phyloP scores from a whole-genome alignment of 2,888 invertebrate genomes.

The Petrolisthes cinctipes region DNA sequence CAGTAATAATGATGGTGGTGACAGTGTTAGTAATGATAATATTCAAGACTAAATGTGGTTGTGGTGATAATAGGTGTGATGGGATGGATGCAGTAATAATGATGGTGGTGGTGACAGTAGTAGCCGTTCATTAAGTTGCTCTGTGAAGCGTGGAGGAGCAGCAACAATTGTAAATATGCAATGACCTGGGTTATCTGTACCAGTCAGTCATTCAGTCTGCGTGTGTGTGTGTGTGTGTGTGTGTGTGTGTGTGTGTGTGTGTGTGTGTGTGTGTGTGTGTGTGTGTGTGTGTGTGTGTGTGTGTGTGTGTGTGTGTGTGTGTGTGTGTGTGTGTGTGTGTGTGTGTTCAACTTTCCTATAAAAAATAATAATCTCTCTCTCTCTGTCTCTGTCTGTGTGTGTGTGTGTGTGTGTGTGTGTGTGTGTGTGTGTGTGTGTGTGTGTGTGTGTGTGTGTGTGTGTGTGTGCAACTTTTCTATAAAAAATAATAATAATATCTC shows the following conservation, averaged over 20 bases:
- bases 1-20: no score
- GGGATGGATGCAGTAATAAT: no score
- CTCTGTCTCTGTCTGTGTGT: background rate
- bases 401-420: background rate
- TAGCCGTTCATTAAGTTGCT: no score
- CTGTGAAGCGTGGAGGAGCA: no score
- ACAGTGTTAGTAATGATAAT: no score
- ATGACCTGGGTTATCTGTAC: no score
- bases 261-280: background rate
- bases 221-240: no score
- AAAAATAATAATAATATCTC: background rate
- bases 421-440: conserved; percentile 28
- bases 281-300: conserved; percentile 28
- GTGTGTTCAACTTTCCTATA: background rate
- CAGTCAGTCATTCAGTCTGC: no score
- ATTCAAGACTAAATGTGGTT: no score
- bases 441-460: conserved; percentile 15
- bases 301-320: background rate
- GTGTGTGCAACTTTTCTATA: background rate
- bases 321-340: background rate
- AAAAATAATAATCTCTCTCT: background rate
- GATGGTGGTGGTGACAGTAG: no score
- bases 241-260: background rate
- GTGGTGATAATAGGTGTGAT: no score
- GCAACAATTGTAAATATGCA: no score